phyloP scores from a whole-genome alignment of 1,140 invertebrate genomes.

The Aradophagus sp. region DNA sequence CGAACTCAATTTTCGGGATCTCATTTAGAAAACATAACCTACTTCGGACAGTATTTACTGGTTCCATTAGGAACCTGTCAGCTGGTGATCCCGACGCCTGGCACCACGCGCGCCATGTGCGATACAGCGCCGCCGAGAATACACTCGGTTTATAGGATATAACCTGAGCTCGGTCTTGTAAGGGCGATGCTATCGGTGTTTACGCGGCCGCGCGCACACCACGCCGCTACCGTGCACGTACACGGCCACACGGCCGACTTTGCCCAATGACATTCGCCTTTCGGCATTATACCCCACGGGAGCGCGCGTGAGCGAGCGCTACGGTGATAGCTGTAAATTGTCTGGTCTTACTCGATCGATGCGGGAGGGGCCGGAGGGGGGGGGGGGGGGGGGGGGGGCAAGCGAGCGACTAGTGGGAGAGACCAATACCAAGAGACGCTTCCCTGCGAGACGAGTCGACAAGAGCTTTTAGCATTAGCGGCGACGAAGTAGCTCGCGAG shows the following conservation, averaged over 20 bases:
- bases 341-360: constrained; percentile 53
- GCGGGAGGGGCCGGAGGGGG: constrained; percentile 22
- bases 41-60: constrained; percentile 73
- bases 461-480: constrained; percentile 51
- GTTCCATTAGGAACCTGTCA: constrained; percentile 75
- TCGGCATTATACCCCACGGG: constrained; percentile 34
- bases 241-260: neutral
- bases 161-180: constrained; percentile 53
- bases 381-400: constrained; percentile 16
- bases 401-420: constrained; percentile 37
- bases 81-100: constrained; percentile 70
- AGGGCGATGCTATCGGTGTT: constrained; percentile 55
- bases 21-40: constrained; percentile 75
- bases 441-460: constrained; percentile 49
- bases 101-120: constrained; percentile 56
- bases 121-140: constrained; percentile 53
- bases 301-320: constrained; percentile 14
- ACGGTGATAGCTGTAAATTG: constrained; percentile 61
- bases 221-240: constrained; percentile 28
- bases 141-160: constrained; percentile 58
- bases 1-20: constrained; percentile 73
- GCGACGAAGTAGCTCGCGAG: constrained; percentile 52
- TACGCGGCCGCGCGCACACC: constrained; percentile 29
- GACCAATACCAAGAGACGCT: constrained; percentile 50
- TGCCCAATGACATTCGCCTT: constrained; percentile 53